Percentiles rank a stretch among this genome's conserved stretches.
These are phyloP conservation scores for Meleagris gallopavo DNA, from an alignment of 2,113 vertebrate genomes.

Conservation along the genomic window DNA sequence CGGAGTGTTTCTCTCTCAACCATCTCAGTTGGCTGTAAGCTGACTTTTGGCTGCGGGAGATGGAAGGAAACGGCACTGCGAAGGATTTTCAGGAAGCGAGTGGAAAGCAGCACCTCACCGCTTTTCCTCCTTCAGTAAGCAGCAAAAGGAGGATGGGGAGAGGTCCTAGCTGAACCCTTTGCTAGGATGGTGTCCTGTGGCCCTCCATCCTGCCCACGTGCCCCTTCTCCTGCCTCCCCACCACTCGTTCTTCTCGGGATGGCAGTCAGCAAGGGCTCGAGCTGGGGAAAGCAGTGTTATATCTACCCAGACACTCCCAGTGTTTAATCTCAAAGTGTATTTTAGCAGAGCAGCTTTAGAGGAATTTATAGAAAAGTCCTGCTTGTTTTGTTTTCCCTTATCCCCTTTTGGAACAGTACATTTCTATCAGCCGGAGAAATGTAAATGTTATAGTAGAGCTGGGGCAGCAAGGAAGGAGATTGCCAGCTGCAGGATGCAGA, in stretches of 20 bases:
- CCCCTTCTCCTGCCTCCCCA: background rate
- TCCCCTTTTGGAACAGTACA: background rate
- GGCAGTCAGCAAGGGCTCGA: background rate
- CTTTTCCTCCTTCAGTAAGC: background rate
- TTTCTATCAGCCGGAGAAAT: conserved; percentile 51
- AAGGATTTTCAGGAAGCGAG: background rate
- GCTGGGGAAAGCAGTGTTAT: background rate
- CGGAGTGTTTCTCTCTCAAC: background rate
- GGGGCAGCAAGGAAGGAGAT: conserved; percentile 8
- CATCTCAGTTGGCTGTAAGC: fast-evolving
- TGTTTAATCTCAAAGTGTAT: conserved; percentile 15
- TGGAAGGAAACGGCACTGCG: fast-evolving
- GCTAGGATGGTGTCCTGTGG: background rate
- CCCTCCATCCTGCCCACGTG: background rate
- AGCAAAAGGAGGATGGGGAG: background rate
- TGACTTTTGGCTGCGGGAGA: background rate
- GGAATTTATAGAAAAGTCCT: conserved; percentile 38
- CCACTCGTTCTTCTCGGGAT: background rate
- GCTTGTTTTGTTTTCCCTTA: conserved; percentile 33
- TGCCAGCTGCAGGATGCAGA: conserved; percentile 50
- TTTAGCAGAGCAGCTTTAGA: conserved; percentile 22
- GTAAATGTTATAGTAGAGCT: conserved; percentile 46
- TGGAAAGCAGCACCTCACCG: fast-evolving
- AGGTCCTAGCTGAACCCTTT: background rate
- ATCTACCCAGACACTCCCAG: background rate